These are phyloP conservation scores for Plagiodera versicolora DNA, from an alignment of 2,888 invertebrate species.

Conservation along the genomic window DNA sequence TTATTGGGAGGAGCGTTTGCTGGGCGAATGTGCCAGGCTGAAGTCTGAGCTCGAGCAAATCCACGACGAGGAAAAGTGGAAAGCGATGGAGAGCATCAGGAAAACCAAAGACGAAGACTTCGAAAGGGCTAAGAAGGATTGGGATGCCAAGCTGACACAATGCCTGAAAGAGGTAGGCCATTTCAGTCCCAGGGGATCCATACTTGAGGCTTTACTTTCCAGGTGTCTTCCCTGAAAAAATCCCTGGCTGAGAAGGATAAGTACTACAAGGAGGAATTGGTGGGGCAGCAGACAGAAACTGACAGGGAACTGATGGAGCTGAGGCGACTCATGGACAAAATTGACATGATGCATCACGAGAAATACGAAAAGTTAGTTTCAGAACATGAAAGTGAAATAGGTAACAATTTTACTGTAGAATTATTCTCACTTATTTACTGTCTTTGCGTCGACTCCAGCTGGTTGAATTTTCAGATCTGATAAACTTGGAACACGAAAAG, in stretches of 20 bases:
- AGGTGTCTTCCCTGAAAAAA: conserved; percentile 70
- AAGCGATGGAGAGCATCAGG: conserved; percentile 60
- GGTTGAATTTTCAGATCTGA: conserved; percentile 45
- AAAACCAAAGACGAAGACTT: conserved; percentile 62
- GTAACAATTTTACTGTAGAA: conserved; percentile 51
- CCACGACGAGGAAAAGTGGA: conserved; percentile 63
- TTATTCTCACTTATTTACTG: neutral
- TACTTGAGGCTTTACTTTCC: conserved; percentile 33
- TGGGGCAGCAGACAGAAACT: conserved; percentile 65
- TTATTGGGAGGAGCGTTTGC: conserved; percentile 66
- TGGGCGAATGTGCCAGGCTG: conserved; percentile 64
- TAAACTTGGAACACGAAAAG: conserved; percentile 52
- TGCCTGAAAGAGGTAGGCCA: conserved; percentile 58
- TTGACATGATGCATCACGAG: conserved; percentile 74
- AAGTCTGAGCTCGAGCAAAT: conserved; percentile 64
- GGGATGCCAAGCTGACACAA: conserved; percentile 57
- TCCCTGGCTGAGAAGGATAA: conserved; percentile 67
- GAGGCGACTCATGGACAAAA: conserved; percentile 70
- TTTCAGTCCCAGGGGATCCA: neutral
- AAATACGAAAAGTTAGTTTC: conserved; percentile 69
- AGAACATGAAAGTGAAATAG: conserved; percentile 68
- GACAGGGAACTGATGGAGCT: conserved; percentile 72
- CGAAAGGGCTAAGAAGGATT: conserved; percentile 57
- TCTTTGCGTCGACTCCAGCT: neutral
- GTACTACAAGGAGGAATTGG: conserved; percentile 58